Evolutionary conservation across 2,888 invertebrate genomes (phyloP), one percentile per base, ranked within the genome.

Genomic region (Leptinotarsa juncta): DNA sequence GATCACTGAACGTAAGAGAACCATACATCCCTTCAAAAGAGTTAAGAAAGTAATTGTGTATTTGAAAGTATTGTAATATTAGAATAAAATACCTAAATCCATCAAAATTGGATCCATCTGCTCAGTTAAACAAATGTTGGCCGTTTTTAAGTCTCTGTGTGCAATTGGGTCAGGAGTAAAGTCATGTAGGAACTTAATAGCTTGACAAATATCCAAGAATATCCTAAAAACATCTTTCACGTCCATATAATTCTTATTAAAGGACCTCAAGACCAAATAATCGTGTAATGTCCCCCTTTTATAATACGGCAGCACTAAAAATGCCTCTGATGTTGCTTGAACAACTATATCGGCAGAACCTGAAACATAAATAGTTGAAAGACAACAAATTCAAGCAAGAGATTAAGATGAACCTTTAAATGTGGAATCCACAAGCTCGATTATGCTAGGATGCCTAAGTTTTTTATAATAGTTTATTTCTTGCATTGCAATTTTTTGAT

Each of bases 141-240:
- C 94, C 70, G 96, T 95, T 88, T 97, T 97, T 55, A 97, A 86
- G 87, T 97, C 96, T 83, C 96, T 91, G 85, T 96, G 96, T 55
- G 95, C 95, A 80, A 95, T 88, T 23, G 95, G 92, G 74, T 92
- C 90, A 0, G 95, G 95, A 83, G 91, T 91, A 32, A 91, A 90
- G 82, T 92, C 91, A 84, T 96, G 96, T 84, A 96, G 91, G 67
- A 92, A 93, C 85, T 91, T 91, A 0, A 96, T 88, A 0, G 93
- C 96, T 82, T 93, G 92, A 85, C 95, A 95, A 67, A 96, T 91
- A 70, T 93, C 93, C 71, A 90, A 83, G 85, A 96, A 95, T 79
- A 95, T 90, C 78, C 91, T 89, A 81, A 95, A 87, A 68, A 95
- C 89, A 80, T 94, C 92, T 16, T 89, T 89, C 79, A 93, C 90